Percentiles rank a stretch among this genome's conserved stretches.
Evolutionary conservation across 2,113 vertebrate species (phyloP).

Genomic region (Coturnix japonica): DNA sequence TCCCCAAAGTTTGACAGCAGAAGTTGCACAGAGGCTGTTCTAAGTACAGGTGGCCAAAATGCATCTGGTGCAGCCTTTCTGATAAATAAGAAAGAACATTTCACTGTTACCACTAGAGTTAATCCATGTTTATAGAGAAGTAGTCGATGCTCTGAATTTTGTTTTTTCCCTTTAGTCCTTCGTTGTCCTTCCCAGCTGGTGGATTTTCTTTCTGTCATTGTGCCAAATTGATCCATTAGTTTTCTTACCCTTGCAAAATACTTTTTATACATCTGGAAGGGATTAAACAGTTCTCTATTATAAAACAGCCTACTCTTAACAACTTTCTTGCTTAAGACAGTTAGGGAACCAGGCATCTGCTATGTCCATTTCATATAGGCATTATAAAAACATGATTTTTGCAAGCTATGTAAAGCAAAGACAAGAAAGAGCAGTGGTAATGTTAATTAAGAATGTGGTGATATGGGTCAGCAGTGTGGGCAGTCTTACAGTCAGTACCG

Average conservation of each 20-base stretch:
- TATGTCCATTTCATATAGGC: neutral
- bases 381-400: neutral
- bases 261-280: neutral
- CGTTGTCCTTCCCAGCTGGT: neutral
- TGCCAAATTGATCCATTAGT: neutral
- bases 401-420: neutral
- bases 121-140: neutral
- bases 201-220: neutral
- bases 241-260: neutral
- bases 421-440: neutral
- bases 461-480: neutral
- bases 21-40: neutral
- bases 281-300: neutral
- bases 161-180: neutral
- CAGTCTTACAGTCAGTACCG: neutral
- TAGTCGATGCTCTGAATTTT: neutral
- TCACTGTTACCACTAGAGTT: neutral
- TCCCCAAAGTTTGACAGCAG: neutral
- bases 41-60: slow-evolving; percentile 18
- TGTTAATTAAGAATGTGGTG: neutral
- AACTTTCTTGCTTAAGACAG: neutral
- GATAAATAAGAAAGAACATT: slow-evolving; percentile 11
- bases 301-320: neutral
- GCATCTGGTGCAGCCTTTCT: neutral
- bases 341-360: neutral